Conservation (phyloP, 1,140 invertebrate genomes). For the Drosophila paulistorum region DNA sequence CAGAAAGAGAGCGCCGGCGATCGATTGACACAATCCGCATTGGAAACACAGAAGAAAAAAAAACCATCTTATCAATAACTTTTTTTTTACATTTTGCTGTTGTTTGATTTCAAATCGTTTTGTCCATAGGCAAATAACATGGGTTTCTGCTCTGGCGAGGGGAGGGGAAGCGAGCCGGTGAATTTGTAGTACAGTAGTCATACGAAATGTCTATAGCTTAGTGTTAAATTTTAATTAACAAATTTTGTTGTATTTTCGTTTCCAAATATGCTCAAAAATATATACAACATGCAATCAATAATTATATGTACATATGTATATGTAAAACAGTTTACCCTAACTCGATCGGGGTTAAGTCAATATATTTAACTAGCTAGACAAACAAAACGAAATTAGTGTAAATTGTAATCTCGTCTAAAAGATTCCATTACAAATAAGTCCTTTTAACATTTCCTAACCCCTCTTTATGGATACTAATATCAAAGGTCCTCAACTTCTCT, state of each 20-base stretch:
- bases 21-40: constrained; percentile 51
- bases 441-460: neutral
- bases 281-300: constrained; percentile 32
- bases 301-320: neutral
- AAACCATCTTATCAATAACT: constrained; percentile 53
- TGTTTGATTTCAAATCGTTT: constrained; percentile 44
- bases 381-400: neutral
- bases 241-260: constrained; percentile 31
- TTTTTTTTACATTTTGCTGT: constrained; percentile 40
- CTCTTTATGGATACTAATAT: too few relatives aligned
- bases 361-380: neutral
- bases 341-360: neutral
- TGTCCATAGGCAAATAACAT: constrained; percentile 48
- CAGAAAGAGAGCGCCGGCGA: constrained; percentile 1
- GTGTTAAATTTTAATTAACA: constrained; percentile 68
- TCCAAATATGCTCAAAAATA: constrained; percentile 37
- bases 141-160: neutral
- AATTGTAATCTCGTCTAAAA: too few relatives aligned
- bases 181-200: neutral
- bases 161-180: neutral
- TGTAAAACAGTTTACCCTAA: constrained; percentile 11
- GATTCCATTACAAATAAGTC: neutral
- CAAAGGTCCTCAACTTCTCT: too few relatives aligned
- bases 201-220: constrained; percentile 32
- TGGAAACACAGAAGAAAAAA: constrained; percentile 35